Base-by-base conservation (phyloP, 2,113 vertebrate genomes). In the Myocastor coypus region DNA sequence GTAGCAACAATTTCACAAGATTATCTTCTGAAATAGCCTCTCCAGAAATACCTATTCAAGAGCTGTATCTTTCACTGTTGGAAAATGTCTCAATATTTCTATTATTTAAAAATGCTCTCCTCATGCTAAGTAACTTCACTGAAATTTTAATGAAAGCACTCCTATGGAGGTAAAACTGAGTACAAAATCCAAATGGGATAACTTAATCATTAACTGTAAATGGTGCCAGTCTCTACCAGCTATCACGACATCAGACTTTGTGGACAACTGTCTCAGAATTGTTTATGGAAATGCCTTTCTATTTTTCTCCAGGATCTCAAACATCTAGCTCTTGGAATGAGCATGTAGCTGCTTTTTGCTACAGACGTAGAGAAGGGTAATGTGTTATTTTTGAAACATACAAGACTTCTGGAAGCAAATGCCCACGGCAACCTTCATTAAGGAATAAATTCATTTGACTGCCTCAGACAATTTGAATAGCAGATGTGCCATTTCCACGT, bases 391-490 rank as follows among this genome's bases (percentile, higher is more conserved):
- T 5, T 90, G 30, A 55, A 96, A 81, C 13, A 93, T 1, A 91
- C 11, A n/a, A 83, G 71, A 61, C 22, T 52, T 89, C 42, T 81
- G 42, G 28, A 96, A 69, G 68, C 20, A 93, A 94, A 92, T 87
- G 42, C 81, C 69, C n/a, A 59, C 94, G 68, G 50, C 22, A 88
- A 5, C 83, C 75, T 96, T 92, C 83, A 85, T 66, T 92, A 96
- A 89, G 40, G 59, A 93, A 68, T 66, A 91, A 55, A 97, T 87
- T 75, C 34, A 91, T 91, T 71, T 95, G n/a, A 90, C 40, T 89
- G 68, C 34, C 92, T 95, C 82, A 55, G 73, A 92, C 8, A 75
- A 77, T 75, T 83, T 83, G 68, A 94, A 86, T 5, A 83, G 34
- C 24, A 86, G 55, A 7, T 59, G 32, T 91, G 3, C 26, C 73